phyloP scores from a whole-genome alignment of 2,113 vertebrate genomes.

The Nothobranchius furzeri region DNA sequence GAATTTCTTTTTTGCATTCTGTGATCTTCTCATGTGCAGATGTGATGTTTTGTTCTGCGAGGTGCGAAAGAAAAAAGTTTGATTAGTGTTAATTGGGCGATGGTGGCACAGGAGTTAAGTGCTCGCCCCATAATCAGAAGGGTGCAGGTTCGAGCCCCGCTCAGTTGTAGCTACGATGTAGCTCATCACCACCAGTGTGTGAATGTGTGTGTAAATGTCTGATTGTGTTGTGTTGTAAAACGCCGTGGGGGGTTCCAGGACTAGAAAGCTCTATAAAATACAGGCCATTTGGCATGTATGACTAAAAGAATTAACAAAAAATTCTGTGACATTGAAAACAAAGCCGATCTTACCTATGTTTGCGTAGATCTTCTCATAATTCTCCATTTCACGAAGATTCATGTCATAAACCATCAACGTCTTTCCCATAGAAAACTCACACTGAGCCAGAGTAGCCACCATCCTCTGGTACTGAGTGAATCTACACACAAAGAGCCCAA shows the following conservation, averaged over 20 bases:
- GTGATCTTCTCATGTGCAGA: slow-evolving; percentile 96
- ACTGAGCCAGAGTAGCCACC: slow-evolving; percentile 92
- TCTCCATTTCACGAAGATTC: slow-evolving; percentile 99
- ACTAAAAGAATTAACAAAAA: background rate
- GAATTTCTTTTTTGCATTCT: slow-evolving; percentile 98
- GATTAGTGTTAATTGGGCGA: background rate
- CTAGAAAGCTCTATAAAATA: no score
- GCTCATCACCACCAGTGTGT: no score
- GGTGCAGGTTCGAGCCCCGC: no score
- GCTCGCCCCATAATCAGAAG: no score
- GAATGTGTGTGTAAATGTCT: no score
- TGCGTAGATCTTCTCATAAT: slow-evolving; percentile 94
- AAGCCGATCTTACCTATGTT: slow-evolving; percentile 86
- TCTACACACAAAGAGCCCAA: slow-evolving; percentile 64
- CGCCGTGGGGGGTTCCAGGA: no score
- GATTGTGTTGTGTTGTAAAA: no score
- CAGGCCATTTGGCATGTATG: no score
- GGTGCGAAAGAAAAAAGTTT: background rate
- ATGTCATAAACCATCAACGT: slow-evolving; percentile 96
- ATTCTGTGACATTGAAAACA: background rate
- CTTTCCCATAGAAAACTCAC: slow-evolving; percentile 98
- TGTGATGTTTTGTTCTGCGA: slow-evolving; percentile 89
- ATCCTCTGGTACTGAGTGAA: slow-evolving; percentile 96
- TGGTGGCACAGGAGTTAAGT: no score
- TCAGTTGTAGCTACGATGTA: no score